phyloP scores from a whole-genome alignment of 2,113 vertebrate species.

The Cranoglanis bouderius region DNA sequence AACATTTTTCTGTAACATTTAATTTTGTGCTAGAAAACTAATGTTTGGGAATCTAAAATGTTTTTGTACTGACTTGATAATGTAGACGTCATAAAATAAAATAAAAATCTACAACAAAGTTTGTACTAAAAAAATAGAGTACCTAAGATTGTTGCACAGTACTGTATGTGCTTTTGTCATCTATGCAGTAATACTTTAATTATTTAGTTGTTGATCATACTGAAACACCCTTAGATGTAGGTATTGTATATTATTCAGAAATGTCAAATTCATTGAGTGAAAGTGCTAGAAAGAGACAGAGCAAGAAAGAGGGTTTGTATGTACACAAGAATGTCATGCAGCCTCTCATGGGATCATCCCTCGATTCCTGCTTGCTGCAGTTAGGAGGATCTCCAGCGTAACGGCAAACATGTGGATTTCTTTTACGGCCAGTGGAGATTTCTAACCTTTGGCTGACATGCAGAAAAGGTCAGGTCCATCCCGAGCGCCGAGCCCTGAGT shows the following conservation, averaged over 20 bases:
- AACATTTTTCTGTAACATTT: too few species aligned
- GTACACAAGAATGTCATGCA: constrained; percentile 11
- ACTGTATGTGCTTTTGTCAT: background rate
- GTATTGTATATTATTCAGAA: constrained; percentile 27
- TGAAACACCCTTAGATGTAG: background rate
- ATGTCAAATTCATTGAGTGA: constrained; percentile 49
- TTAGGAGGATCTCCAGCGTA: constrained; percentile 70
- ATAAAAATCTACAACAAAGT: too few species aligned
- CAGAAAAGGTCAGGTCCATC: constrained; percentile 76
- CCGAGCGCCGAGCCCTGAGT: constrained; percentile 61
- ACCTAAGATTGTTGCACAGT: too few species aligned
- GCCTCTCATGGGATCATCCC: constrained; percentile 62
- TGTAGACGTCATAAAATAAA: too few species aligned
- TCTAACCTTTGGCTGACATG: constrained; percentile 81
- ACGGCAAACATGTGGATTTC: constrained; percentile 77
- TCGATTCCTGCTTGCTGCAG: constrained; percentile 54
- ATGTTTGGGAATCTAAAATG: too few species aligned
- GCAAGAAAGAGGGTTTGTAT: constrained; percentile 19
- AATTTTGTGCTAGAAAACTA: too few species aligned
- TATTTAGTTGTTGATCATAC: background rate
- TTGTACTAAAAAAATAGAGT: too few species aligned
- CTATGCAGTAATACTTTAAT: constrained; percentile 7
- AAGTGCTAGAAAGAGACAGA: constrained; percentile 26
- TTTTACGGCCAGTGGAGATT: constrained; percentile 80
- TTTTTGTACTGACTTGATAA: too few species aligned